Percentiles rank a stretch among this genome's conserved stretches.
Evolutionary conservation across 2,888 invertebrate species (phyloP).

Genomic region (Drosophila sordidapex): DNA sequence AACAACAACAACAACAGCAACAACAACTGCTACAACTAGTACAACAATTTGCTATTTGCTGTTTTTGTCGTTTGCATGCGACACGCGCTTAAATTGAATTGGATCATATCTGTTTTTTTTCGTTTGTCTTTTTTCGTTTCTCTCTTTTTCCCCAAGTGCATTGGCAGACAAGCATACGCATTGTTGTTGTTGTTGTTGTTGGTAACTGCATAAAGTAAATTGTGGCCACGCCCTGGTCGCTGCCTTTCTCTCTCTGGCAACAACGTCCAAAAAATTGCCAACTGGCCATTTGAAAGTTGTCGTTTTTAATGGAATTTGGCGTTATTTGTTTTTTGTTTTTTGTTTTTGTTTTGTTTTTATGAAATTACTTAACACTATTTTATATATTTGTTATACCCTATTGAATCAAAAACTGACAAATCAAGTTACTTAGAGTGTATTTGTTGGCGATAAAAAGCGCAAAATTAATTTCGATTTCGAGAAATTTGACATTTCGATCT

Average conservation of each 20-base stretch:
- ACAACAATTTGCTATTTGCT: slow-evolving; percentile 49
- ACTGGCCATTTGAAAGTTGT: slow-evolving; percentile 58
- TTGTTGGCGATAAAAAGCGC: neutral
- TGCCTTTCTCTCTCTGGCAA: slow-evolving; percentile 43
- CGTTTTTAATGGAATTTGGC: slow-evolving; percentile 17
- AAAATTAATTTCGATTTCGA: neutral
- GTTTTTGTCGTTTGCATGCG: slow-evolving; percentile 60
- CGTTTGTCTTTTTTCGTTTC: neutral
- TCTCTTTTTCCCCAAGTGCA: slow-evolving; percentile 19
- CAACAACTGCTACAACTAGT: slow-evolving; percentile 12
- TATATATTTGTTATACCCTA: neutral
- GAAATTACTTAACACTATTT: neutral
- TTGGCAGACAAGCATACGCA: slow-evolving; percentile 38
- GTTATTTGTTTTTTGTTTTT: neutral
- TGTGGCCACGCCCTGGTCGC: slow-evolving; percentile 53
- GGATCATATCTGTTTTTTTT: slow-evolving; percentile 62
- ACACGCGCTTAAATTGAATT: slow-evolving; percentile 73
- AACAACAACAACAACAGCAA: slow-evolving; percentile 10
- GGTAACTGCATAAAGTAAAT: slow-evolving; percentile 33
- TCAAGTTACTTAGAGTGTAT: neutral
- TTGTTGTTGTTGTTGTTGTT: slow-evolving; percentile 16
- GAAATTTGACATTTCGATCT: neutral
- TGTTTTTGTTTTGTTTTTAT: neutral
- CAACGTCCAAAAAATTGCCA: slow-evolving; percentile 16
- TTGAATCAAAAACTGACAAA: neutral